A percentile compares a stretch with the other conserved stretches of the same genome.
phyloP scores from a whole-genome alignment of 2,888 invertebrate genomes.

The Eueremaeus valkanovi region DNA sequence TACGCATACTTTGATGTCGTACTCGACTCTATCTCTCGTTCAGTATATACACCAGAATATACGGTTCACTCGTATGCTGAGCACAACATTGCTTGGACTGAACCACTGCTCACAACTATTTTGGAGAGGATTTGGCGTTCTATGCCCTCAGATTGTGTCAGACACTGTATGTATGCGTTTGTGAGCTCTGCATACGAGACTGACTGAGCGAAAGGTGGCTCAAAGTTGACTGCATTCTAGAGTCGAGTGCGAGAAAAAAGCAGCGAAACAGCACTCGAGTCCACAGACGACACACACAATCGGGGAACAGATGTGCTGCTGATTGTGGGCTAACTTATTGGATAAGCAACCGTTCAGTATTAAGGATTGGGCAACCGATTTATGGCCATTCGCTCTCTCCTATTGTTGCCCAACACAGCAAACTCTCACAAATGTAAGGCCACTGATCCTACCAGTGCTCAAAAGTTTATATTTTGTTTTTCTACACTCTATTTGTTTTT shows the following conservation, averaged over 20 bases:
- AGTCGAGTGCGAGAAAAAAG: too few species aligned
- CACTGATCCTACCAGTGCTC: too few species aligned
- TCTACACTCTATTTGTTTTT: too few species aligned
- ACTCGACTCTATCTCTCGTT: neutral
- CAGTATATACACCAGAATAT: neutral
- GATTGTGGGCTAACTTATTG: neutral
- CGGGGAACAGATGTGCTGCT: slow-evolving; percentile 21
- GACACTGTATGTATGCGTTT: neutral
- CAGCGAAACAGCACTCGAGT: neutral
- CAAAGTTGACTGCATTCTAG: neutral
- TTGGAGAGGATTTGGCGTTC: neutral
- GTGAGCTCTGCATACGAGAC: too few species aligned
- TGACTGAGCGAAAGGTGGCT: slow-evolving; percentile 8
- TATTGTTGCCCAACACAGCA: too few species aligned
- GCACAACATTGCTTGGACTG: slow-evolving; percentile 18
- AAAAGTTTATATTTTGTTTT: too few species aligned
- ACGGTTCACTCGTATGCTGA: neutral
- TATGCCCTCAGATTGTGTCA: slow-evolving; percentile 9
- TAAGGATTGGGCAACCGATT: neutral
- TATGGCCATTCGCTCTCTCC: neutral
- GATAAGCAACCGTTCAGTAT: neutral
- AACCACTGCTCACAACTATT: slow-evolving; percentile 6
- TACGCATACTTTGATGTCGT: slow-evolving; percentile 2
- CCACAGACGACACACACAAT: too few species aligned
- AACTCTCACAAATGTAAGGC: too few species aligned